phyloP scores from a whole-genome alignment of 2,113 vertebrate species.

The Excalfactoria chinensis region DNA sequence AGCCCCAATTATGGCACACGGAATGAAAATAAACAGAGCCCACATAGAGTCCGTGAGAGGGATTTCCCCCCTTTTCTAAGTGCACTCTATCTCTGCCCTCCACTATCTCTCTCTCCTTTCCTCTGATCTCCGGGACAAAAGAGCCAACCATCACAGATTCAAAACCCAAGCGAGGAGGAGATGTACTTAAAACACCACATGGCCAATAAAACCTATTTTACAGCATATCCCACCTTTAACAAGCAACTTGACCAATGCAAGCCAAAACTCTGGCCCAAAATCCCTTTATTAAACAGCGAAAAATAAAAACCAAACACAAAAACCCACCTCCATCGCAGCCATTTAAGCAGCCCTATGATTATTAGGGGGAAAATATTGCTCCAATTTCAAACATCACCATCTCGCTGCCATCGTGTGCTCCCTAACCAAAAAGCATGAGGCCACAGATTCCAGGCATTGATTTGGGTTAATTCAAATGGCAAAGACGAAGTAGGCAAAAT shows the following conservation, averaged over 20 bases:
- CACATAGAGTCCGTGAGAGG: background rate
- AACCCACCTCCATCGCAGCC: background rate
- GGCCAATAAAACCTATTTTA: constrained; percentile 71
- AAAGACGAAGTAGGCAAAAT: constrained; percentile 70
- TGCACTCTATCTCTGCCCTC: background rate
- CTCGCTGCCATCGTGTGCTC: background rate
- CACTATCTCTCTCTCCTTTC: background rate
- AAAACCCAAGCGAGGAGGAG: constrained; percentile 48
- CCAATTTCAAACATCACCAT: background rate
- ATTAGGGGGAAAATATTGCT: constrained; percentile 6
- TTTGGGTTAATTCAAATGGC: constrained; percentile 66
- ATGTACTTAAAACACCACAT: constrained; percentile 61
- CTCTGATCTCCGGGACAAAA: constrained; percentile 65
- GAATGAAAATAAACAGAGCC: constrained; percentile 58
- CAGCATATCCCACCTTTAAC: constrained; percentile 57
- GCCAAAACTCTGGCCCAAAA: background rate
- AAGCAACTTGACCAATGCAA: constrained; percentile 55
- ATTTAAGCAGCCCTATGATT: background rate
- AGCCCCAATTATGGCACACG: background rate
- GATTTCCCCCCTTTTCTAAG: background rate
- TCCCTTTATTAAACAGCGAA: background rate
- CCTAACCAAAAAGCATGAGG: constrained; percentile 37
- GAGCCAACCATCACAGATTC: constrained; percentile 36
- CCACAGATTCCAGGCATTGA: constrained; percentile 71
- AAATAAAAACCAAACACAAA: background rate